Evolutionary conservation across 1,140 invertebrate genomes (phyloP).

Genomic region (Heliothis virescens): DNA sequence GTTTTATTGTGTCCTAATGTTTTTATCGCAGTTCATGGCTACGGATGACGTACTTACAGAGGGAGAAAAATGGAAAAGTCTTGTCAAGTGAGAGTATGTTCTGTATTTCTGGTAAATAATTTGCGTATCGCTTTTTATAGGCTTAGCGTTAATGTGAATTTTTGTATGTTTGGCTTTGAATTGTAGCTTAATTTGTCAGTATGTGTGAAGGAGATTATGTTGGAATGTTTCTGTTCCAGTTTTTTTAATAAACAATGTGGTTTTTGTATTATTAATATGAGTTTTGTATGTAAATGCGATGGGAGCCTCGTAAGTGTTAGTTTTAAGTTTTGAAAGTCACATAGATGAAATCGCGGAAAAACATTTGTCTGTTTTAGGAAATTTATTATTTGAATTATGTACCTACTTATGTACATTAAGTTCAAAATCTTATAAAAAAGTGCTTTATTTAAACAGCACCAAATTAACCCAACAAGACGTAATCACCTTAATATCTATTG

Average conservation of each 20-base stretch:
- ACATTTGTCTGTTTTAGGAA: too few relatives aligned
- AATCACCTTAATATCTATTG: slow-evolving; percentile 18
- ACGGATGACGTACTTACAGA: slow-evolving; percentile 27
- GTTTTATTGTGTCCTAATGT: slow-evolving; percentile 58
- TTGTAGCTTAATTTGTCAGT: slow-evolving; percentile 13
- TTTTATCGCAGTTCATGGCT: slow-evolving; percentile 43
- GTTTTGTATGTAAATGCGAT: too few relatives aligned
- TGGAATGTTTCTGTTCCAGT: not conserved
- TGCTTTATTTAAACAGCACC: not conserved
- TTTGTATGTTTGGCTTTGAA: slow-evolving; percentile 15
- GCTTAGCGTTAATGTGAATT: slow-evolving; percentile 25
- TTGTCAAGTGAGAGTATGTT: slow-evolving; percentile 55
- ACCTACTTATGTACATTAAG: too few relatives aligned
- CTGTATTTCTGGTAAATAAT: slow-evolving; percentile 28
- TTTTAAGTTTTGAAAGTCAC: too few relatives aligned
- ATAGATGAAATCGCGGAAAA: too few relatives aligned
- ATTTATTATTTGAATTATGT: too few relatives aligned
- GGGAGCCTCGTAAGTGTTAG: too few relatives aligned
- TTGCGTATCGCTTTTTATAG: slow-evolving; percentile 32
- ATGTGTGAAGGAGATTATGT: slow-evolving; percentile 15
- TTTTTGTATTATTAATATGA: too few relatives aligned
- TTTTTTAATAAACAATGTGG: not conserved
- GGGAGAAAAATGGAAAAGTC: slow-evolving; percentile 76
- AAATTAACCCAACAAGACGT: not conserved
- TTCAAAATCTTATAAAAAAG: too few relatives aligned